Percentiles rank a stretch among this genome's conserved stretches.
Evolutionary conservation across 92 coral and sea anemone genomes (phyloP).

Genomic region (Zoanthus sociatus): DNA sequence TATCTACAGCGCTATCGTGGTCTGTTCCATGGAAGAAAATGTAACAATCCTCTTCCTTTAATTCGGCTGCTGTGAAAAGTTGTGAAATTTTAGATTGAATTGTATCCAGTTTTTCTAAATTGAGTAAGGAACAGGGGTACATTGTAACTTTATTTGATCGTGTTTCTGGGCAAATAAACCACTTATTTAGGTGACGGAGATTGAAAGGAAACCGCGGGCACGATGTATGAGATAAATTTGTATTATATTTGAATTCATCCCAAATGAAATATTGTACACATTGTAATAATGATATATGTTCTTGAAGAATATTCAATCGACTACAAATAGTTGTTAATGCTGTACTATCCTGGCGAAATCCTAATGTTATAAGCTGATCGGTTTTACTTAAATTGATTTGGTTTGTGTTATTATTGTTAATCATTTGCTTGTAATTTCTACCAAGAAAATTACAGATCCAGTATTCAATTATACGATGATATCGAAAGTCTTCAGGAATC

Average conservation of each 20-base stretch:
- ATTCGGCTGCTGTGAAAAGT: slow-evolving; percentile 6
- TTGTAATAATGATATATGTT: slow-evolving; percentile 57
- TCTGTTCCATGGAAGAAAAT: no score
- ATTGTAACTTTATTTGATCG: neutral
- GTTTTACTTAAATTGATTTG: slow-evolving; percentile 4
- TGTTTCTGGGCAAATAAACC: slow-evolving; percentile 15
- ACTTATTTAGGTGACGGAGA: slow-evolving; percentile 2
- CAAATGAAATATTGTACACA: slow-evolving; percentile 53
- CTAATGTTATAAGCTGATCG: slow-evolving; percentile 46
- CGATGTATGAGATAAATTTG: slow-evolving; percentile 13
- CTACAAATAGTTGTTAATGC: slow-evolving; percentile 37
- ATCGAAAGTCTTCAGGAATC: slow-evolving; percentile 32
- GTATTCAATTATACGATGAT: slow-evolving; percentile 30
- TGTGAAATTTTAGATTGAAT: neutral
- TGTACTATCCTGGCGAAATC: slow-evolving; percentile 41
- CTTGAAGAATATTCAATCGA: slow-evolving; percentile 24
- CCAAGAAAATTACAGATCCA: slow-evolving; percentile 54
- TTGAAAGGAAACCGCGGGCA: slow-evolving; percentile 42
- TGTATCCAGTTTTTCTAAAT: slow-evolving; percentile 35
- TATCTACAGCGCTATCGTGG: slow-evolving; percentile 12
- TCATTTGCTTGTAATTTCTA: slow-evolving; percentile 1
- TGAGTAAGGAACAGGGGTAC: slow-evolving; percentile 6
- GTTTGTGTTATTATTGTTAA: neutral
- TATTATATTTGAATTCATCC: slow-evolving; percentile 64
- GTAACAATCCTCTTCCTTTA: slow-evolving; percentile 74